Base-by-base conservation (phyloP, 1,140 invertebrate species). In the Ceratina japonica region DNA sequence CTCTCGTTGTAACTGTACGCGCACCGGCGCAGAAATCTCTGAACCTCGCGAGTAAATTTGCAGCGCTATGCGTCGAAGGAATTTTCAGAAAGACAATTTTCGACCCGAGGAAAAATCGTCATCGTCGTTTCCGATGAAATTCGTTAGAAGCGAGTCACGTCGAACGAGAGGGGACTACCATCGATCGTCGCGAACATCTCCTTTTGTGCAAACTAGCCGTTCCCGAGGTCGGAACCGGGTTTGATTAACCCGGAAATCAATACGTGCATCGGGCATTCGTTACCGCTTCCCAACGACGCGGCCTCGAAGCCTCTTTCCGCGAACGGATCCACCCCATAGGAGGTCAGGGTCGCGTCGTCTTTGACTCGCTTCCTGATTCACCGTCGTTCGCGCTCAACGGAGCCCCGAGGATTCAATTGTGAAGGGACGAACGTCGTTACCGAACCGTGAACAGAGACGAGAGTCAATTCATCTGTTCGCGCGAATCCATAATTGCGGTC, bases 211-310 rank as follows among this genome's bases (percentile, higher is more conserved):
- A 63, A 54, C 68, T 44, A 63, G 49, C 59, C 68, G 58, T 0
- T 44, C 27, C 59, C 24, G 20, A 72, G 68, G 59, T 16, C 75
- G 75, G 75, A 78, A 78, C 68, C 15, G 75, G 63, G 68, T 78
- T 78, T 78, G 75, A 78, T 78, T 78, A 72, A 78, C 69, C 69
- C 75, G 75, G 75, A 78, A 78, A 78, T 69, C 69, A 49, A 54
- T 72, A 72, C 27, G 44, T 77, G 75, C 66, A 54, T 62, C 64
- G 65, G 70, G 63, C 75, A 77, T 70, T 77, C 69, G 75, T 78
- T 58, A 62, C 51, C 49, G 31, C 24, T 63, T 70, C 37, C 18
- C 58, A 15, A 20, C n/a, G 58, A 72, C 12, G 8, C 59, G 51
- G 13, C 69, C 75, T 72, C 72, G 59, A 18, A 72, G 31, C 37